Percentiles rank a stretch among this genome's conserved stretches.
These are phyloP conservation scores for Phalacrocorax pelagicus DNA, from an alignment of 2,113 vertebrate species.

Conservation along the genomic window DNA sequence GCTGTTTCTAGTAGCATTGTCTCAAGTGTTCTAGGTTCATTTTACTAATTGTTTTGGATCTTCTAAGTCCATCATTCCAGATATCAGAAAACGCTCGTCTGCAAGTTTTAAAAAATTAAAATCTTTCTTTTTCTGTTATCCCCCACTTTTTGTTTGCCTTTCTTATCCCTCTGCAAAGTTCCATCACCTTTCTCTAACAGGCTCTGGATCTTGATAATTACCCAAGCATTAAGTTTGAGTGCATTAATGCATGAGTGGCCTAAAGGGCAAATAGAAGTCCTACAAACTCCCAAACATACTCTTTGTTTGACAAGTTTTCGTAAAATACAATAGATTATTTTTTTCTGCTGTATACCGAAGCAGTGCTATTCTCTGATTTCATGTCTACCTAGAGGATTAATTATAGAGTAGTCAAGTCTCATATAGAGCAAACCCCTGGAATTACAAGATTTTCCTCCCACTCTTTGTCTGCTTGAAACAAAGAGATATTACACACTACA, in stretches of 20 bases:
- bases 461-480: background rate
- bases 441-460: background rate
- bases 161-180: background rate
- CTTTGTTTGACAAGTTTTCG: background rate
- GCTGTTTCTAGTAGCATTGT: background rate
- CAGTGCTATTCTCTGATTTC: background rate
- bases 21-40: background rate
- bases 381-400: background rate
- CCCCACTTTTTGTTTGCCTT: rapidly evolving
- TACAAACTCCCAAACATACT: background rate
- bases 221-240: too few species aligned
- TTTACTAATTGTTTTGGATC: background rate
- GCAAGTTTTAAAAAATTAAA: background rate
- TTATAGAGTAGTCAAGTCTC: background rate
- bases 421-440: background rate
- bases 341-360: background rate
- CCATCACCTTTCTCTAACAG: background rate
- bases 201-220: background rate
- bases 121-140: background rate
- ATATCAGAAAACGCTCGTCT: background rate
- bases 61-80: background rate
- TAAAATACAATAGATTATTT: background rate
- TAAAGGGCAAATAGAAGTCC: background rate
- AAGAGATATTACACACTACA: background rate
- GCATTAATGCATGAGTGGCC: too few species aligned